Percentiles rank a stretch among this genome's conserved stretches.
These are phyloP conservation scores for Drosophila nebulosa DNA, from an alignment of 1,140 invertebrate genomes.

Conservation along the genomic window DNA sequence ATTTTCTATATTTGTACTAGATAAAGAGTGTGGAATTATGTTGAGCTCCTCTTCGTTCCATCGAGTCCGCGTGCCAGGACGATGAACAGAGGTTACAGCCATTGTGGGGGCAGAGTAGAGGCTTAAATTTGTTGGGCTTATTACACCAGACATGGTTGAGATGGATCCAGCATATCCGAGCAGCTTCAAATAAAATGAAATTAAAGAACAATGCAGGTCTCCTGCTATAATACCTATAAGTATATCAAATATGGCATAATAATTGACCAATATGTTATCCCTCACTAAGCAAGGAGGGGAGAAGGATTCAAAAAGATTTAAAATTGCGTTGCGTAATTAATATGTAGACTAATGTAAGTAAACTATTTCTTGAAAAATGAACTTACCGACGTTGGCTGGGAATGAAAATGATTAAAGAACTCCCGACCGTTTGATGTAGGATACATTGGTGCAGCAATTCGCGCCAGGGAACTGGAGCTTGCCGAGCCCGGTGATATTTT, in stretches of 20 bases:
- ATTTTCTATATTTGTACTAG: slow-evolving; percentile 84
- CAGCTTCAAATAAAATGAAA: slow-evolving; percentile 82
- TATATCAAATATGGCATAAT: no score
- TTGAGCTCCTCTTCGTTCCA: slow-evolving; percentile 98
- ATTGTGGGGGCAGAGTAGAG: slow-evolving; percentile 91
- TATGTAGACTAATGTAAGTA: no score
- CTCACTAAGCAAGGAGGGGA: no score
- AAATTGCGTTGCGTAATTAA: no score
- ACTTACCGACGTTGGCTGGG: slow-evolving; percentile 92
- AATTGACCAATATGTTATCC: no score
- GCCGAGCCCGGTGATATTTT: slow-evolving; percentile 36
- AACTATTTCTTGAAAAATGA: no score
- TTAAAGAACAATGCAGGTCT: no score
- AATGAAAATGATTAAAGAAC: slow-evolving; percentile 94
- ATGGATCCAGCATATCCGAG: slow-evolving; percentile 93
- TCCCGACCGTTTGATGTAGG: slow-evolving; percentile 64
- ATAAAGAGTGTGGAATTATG: slow-evolving; percentile 90
- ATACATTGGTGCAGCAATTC: slow-evolving; percentile 68
- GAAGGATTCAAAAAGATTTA: no score
- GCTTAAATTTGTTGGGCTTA: slow-evolving; percentile 94
- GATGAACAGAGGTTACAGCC: slow-evolving; percentile 82
- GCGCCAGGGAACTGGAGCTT: slow-evolving; percentile 34
- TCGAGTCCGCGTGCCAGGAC: slow-evolving; percentile 84
- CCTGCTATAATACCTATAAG: no score
- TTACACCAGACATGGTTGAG: slow-evolving; percentile 89